Conservation (phyloP, 1,140 invertebrate species). For the Xylocopa sonorina region DNA sequence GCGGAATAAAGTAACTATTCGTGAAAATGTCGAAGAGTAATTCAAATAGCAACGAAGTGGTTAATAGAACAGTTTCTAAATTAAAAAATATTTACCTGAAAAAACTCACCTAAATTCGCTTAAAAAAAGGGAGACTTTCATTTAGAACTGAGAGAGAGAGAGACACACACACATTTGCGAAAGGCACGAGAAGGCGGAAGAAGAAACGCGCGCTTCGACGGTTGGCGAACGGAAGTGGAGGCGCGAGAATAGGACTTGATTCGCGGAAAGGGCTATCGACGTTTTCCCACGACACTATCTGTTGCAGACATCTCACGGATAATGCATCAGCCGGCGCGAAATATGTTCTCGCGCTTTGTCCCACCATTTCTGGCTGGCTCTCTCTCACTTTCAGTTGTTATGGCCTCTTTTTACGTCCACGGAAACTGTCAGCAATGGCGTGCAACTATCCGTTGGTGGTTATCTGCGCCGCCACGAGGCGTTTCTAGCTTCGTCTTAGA, state of each 20-base stretch:
- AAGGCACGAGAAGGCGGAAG: too few species aligned
- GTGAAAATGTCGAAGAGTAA: too few species aligned
- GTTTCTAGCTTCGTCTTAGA: slow-evolving; percentile 5
- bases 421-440: slow-evolving; percentile 23
- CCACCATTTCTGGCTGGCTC: not conserved
- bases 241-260: slow-evolving; percentile 42
- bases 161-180: too few species aligned
- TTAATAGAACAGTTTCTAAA: too few species aligned
- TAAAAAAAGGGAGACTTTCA: too few species aligned
- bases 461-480: not conserved
- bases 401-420: slow-evolving; percentile 22
- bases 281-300: slow-evolving; percentile 66
- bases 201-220: too few species aligned
- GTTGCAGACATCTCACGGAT: slow-evolving; percentile 62
- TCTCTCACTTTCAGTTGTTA: slow-evolving; percentile 3
- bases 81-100: too few species aligned
- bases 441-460: not conserved
- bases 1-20: too few species aligned
- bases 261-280: slow-evolving; percentile 65
- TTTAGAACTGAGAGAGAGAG: too few species aligned
- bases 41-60: too few species aligned
- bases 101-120: too few species aligned
- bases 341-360: slow-evolving; percentile 51
- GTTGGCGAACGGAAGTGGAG: slow-evolving; percentile 36
- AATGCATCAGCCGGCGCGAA: slow-evolving; percentile 63